Base-by-base conservation (phyloP, 1,140 invertebrate species). In the Drosophila sturtevanti region DNA sequence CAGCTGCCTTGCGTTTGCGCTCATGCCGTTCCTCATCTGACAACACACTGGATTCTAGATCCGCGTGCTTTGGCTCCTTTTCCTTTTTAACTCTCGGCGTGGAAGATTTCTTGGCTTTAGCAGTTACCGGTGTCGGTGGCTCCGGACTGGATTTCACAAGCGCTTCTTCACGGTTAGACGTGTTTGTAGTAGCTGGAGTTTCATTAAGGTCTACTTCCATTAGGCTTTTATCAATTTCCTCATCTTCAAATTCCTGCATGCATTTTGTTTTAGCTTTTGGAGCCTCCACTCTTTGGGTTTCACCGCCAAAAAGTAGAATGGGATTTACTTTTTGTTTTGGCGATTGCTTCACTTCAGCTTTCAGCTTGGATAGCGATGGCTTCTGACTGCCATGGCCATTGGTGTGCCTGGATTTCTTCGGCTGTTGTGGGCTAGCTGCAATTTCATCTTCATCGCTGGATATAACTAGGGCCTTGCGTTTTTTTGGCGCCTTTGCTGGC, bases 11-110 rank as follows among this genome's bases (percentile, higher is more conserved):
- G 68, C 94, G 93, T 80, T 94, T 95, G 63, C 94, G 94, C 89
- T 96, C 94, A 81, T 94, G 92, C 24, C 93, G 92, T 74, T 95
- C 94, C 89, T 95, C 93, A 91, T 95, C 95, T 3, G 93, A 91
- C 4, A 94, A 52, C 9, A 93, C 93, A 55, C 84, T 89, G 0
- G 65, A 68, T n/a, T 89, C 76, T 11, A 90, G 22, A 60, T 84
- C 77, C 0, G 62, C 64, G 0, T 48, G 16, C 9, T 48, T 48
- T 0, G 52, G 21, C 6, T 66, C 24, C 14, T 84, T 72, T 14
- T 72, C 75, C 44, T 74, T 69, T 44, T 87, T 82, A 1, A 18
- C 66, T 10, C 72, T 62, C 11, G 73, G 73, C 18, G 84, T 81
- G 2, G 74, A 7, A 2, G 62, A 22, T 22, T 79, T 82, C 48